phyloP scores from a whole-genome alignment of 1,140 invertebrate genomes.

The Sitophilus oryzae region DNA sequence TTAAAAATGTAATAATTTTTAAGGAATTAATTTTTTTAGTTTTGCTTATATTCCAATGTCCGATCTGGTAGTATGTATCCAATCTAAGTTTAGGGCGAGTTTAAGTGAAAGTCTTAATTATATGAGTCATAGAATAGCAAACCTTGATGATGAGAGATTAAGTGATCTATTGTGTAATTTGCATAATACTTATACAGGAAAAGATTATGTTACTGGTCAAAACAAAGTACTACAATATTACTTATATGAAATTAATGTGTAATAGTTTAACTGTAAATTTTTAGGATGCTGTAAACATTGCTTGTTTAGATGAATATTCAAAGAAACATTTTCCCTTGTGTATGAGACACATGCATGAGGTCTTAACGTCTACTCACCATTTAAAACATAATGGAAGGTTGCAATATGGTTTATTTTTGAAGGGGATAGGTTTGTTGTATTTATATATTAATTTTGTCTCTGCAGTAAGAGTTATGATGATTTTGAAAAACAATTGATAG shows the following conservation, averaged over 20 bases:
- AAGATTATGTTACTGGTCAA: conserved; percentile 55
- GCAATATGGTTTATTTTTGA: conserved; percentile 92
- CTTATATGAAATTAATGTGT: background rate
- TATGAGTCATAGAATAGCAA: conserved; percentile 55
- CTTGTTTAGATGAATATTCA: conserved; percentile 64
- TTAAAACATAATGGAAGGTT: conserved; percentile 81
- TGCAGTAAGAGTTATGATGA: background rate
- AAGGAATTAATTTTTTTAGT: conserved; percentile 5
- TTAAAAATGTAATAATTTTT: background rate
- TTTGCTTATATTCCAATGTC: conserved; percentile 80
- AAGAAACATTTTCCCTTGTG: conserved; percentile 87
- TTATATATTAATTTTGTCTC: no score
- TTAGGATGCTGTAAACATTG: conserved; percentile 33
- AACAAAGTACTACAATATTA: conserved; percentile 28
- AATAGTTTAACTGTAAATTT: conserved; percentile 7
- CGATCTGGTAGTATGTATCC: conserved; percentile 79
- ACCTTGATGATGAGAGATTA: conserved; percentile 75
- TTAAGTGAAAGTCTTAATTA: conserved; percentile 71
- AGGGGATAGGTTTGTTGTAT: conserved; percentile 55
- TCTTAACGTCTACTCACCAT: conserved; percentile 74
- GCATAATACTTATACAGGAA: conserved; percentile 74
- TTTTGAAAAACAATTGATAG: background rate
- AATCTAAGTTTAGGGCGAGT: conserved; percentile 67
- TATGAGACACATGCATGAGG: conserved; percentile 84
- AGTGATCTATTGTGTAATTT: conserved; percentile 66